phyloP scores from a whole-genome alignment of 2,797 vertebrate genomes.

The Hybognathus amarus region DNA sequence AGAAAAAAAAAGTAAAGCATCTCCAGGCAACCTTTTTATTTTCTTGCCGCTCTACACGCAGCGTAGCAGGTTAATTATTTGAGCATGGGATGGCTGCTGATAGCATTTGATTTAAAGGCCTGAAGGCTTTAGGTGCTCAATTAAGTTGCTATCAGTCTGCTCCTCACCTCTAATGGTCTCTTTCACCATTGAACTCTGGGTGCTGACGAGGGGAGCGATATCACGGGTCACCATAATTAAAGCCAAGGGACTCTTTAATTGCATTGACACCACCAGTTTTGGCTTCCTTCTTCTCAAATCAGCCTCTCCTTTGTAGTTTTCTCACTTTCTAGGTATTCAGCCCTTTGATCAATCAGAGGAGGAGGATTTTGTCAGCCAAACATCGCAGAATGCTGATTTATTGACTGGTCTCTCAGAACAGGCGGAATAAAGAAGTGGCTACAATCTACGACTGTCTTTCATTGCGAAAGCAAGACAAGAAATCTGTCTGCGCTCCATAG shows the following conservation, averaged over 20 bases:
- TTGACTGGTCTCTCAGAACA: conserved; percentile 52
- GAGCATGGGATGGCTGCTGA: conserved; percentile 87
- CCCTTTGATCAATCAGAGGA: conserved; percentile 83
- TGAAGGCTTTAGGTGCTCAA: conserved; percentile 96
- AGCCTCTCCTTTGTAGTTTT: conserved; percentile 82
- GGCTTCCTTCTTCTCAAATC: conserved; percentile 82
- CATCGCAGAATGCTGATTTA: conserved; percentile 64
- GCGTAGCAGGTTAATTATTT: conserved; percentile 88
- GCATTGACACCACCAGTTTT: conserved; percentile 94
- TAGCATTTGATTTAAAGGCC: conserved; percentile 97
- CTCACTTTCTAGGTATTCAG: conserved; percentile 76
- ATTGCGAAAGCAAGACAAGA: conserved; percentile 69
- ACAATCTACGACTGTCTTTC: conserved; percentile 61
- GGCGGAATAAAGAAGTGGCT: conserved; percentile 60
- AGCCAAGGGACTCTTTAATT: conserved; percentile 97
- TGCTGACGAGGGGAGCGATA: conserved; percentile 78
- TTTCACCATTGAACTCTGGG: conserved; percentile 88
- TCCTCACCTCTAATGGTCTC: conserved; percentile 95
- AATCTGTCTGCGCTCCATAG: conserved; percentile 73
- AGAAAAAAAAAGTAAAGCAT: conserved; percentile 59
- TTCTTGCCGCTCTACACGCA: conserved; percentile 61
- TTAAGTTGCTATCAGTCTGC: conserved; percentile 97
- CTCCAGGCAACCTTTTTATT: conserved; percentile 60
- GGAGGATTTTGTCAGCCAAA: conserved; percentile 64
- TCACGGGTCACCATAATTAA: conserved; percentile 96